These are phyloP conservation scores for Diplazon laetatorius DNA, from an alignment of 2,888 invertebrate species.

Conservation along the genomic window DNA sequence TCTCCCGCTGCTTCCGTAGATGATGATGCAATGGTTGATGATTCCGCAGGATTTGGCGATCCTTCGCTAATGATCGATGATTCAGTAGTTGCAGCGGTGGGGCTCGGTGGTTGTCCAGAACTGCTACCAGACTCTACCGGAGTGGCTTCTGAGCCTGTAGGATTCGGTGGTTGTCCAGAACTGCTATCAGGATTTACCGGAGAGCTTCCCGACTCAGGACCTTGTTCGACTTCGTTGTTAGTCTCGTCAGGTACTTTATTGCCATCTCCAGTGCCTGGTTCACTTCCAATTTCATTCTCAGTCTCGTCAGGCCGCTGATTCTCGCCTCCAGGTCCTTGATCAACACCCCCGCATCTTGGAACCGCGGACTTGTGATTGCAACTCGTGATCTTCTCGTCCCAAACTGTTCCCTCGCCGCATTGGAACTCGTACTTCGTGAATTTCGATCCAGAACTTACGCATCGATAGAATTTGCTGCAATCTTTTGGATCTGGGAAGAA, in stretches of 20 bases:
- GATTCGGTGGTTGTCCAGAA: not conserved
- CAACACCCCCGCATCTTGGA: constrained; percentile 66
- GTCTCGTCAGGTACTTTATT: not conserved
- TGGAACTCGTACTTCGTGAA: constrained; percentile 84
- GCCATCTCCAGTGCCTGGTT: not conserved
- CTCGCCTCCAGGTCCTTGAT: not conserved
- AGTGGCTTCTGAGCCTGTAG: too few species aligned
- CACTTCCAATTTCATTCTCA: constrained; percentile 19
- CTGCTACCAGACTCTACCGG: constrained; percentile 7
- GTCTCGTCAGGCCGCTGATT: constrained; percentile 28
- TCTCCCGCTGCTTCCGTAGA: not conserved
- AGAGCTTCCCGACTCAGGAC: constrained; percentile 5
- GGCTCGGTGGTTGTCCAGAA: not conserved
- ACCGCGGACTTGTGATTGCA: constrained; percentile 86
- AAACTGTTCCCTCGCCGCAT: constrained; percentile 87
- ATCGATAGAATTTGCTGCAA: constrained; percentile 83
- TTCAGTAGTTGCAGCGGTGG: not conserved
- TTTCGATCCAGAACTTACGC: constrained; percentile 85
- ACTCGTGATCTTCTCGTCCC: constrained; percentile 86
- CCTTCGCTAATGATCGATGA: constrained; percentile 11
- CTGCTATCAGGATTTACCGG: constrained; percentile 1
- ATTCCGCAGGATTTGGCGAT: not conserved
- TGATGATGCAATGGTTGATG: not conserved
- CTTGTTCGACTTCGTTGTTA: constrained; percentile 22
- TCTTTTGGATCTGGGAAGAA: constrained; percentile 79